A percentile compares a stretch with the other conserved stretches of the same genome.
Evolutionary conservation across 2,888 invertebrate genomes (phyloP).

Genomic region (Spodoptera littoralis): DNA sequence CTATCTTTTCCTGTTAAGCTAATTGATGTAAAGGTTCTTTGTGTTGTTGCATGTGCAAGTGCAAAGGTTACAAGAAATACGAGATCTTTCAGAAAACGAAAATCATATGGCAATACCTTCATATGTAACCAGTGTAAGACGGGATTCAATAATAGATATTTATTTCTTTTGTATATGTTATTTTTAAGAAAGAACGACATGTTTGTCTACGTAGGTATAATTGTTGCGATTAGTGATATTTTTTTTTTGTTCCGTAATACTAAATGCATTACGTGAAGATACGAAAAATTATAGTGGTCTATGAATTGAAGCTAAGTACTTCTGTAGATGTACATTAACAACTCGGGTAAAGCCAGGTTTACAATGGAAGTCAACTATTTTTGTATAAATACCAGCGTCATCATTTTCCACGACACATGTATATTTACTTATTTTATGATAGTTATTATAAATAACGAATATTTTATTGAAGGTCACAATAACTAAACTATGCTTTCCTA

Average conservation of each 20-base stretch:
- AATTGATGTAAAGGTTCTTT: conserved; percentile 46
- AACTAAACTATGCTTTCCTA: conserved; percentile 9
- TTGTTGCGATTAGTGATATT: conserved; percentile 8
- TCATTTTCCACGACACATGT: too few species aligned
- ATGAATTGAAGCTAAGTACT: conserved; percentile 18
- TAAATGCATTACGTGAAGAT: background rate
- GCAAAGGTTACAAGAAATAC: conserved; percentile 20
- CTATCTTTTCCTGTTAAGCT: conserved; percentile 54
- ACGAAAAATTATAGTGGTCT: conserved; percentile 14
- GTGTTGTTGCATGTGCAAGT: conserved; percentile 21
- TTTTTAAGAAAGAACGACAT: background rate
- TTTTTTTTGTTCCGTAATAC: conserved; percentile 6
- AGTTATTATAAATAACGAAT: too few species aligned
- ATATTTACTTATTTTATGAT: too few species aligned
- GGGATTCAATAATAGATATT: too few species aligned
- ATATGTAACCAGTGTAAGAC: too few species aligned
- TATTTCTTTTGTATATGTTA: too few species aligned
- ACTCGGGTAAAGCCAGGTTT: conserved; percentile 3
- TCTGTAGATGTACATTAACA: conserved; percentile 1
- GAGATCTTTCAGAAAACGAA: conserved; percentile 16
- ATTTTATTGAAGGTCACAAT: conserved; percentile 4
- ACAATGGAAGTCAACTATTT: background rate
- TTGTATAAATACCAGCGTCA: too few species aligned
- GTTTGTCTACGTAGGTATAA: background rate
- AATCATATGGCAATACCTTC: background rate